A percentile compares a stretch with the other conserved stretches of the same genome.
Evolutionary conservation across 2,888 invertebrate species (phyloP).

Genomic region (Campoplex nolae): DNA sequence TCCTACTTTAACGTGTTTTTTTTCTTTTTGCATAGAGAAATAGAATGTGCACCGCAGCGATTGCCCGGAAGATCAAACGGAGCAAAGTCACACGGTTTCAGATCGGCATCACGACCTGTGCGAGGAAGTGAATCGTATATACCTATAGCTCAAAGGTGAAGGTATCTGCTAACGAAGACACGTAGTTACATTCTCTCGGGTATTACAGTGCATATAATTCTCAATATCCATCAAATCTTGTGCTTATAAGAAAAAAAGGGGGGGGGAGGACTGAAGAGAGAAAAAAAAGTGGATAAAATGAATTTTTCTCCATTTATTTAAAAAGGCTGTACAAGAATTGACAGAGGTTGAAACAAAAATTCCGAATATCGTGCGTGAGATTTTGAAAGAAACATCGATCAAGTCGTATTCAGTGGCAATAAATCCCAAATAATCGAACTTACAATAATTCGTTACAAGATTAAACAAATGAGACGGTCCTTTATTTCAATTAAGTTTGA

Average conservation of each 20-base stretch:
- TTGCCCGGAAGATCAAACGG: slow-evolving; percentile 44
- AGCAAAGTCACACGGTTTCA: slow-evolving; percentile 51
- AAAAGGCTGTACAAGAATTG: background rate
- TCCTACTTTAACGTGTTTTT: background rate
- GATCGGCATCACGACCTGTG: slow-evolving; percentile 25
- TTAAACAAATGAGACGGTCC: background rate
- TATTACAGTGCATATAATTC: background rate
- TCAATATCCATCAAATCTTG: background rate
- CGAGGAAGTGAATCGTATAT: slow-evolving; percentile 30
- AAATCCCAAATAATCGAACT: background rate
- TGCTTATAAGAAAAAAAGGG: background rate
- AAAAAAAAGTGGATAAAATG: background rate
- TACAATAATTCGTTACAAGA: background rate
- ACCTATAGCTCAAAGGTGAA: slow-evolving; percentile 52
- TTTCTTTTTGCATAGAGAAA: background rate
- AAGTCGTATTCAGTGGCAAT: background rate
- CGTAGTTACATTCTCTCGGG: slow-evolving; percentile 25
- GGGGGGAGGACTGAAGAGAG: background rate
- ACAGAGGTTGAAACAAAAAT: background rate
- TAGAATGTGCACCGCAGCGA: background rate
- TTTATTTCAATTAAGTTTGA: background rate
- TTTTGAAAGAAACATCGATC: background rate
- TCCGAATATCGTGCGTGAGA: background rate
- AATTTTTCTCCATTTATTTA: background rate
- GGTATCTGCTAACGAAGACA: slow-evolving; percentile 44